A percentile compares a stretch with the other conserved stretches of the same genome.
phyloP scores from a whole-genome alignment of 1,140 invertebrate genomes.

The Zaprionus inermis region DNA sequence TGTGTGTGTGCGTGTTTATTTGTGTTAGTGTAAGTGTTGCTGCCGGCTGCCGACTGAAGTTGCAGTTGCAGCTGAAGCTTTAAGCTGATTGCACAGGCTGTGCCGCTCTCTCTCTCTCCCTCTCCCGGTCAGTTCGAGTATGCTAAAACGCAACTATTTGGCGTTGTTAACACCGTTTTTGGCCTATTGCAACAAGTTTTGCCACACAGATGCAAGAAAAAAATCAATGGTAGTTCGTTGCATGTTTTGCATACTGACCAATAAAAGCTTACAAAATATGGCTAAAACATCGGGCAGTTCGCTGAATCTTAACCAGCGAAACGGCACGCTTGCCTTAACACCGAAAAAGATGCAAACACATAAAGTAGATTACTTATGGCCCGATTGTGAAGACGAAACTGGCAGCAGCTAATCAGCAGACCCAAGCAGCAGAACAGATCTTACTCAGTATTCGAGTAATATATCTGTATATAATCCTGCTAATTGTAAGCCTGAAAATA shows the following conservation, averaged over 20 bases:
- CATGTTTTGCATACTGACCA: conserved; percentile 35
- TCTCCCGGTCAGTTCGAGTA: conserved; percentile 13
- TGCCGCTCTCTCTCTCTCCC: conserved; percentile 6
- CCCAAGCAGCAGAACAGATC: no score
- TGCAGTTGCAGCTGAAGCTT: conserved; percentile 45
- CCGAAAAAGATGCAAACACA: neutral
- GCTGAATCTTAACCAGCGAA: neutral
- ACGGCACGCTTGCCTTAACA: neutral
- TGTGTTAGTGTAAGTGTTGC: conserved; percentile 14
- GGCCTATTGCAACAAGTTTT: conserved; percentile 50
- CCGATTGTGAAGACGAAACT: no score
- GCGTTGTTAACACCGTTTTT: conserved; percentile 59
- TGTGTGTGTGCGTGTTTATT: conserved; percentile 13
- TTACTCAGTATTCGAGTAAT: neutral
- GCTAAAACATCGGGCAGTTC: neutral
- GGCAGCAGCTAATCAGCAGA: no score
- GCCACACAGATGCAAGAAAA: neutral
- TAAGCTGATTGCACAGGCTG: conserved; percentile 40
- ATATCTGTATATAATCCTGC: neutral
- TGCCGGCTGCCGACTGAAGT: conserved; percentile 44
- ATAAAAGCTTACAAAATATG: conserved; percentile 20
- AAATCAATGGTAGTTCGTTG: conserved; percentile 22
- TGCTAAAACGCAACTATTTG: conserved; percentile 45
- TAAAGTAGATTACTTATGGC: neutral
- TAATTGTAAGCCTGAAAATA: neutral